phyloP scores from a whole-genome alignment of 2,797 vertebrate species.

The Scomberomorus guttatus region DNA sequence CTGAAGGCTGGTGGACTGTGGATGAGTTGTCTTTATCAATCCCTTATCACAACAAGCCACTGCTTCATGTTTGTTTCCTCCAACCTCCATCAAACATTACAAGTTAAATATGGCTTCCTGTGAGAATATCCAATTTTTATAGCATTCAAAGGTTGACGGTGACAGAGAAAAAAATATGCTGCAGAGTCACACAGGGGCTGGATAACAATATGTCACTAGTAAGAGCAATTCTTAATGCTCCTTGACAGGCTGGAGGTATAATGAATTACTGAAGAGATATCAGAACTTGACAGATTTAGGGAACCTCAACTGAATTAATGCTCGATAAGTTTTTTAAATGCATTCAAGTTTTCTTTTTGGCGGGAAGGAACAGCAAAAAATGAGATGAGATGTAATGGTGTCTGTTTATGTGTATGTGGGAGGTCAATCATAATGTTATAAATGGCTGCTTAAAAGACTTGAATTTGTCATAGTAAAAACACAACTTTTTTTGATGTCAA shows the following conservation, averaged over 20 bases:
- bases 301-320: constrained; percentile 49
- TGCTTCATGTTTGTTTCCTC: constrained; percentile 27
- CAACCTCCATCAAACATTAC: constrained; percentile 14
- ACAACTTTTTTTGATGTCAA: constrained; percentile 20
- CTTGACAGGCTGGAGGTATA: constrained; percentile 52
- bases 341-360: constrained; percentile 24
- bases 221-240: constrained; percentile 38
- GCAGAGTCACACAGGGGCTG: constrained; percentile 26
- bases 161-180: constrained; percentile 30
- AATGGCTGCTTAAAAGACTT: constrained; percentile 31
- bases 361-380: constrained; percentile 9
- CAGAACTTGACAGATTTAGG: constrained; percentile 61
- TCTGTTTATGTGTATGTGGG: neutral
- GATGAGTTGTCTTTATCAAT: constrained; percentile 19
- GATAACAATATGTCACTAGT: constrained; percentile 45
- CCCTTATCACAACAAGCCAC: constrained; percentile 34
- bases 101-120: constrained; percentile 17
- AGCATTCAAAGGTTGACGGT: constrained; percentile 42
- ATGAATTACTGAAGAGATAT: constrained; percentile 58
- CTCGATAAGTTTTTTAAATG: constrained; percentile 1
- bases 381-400: neutral
- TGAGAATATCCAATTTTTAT: constrained; percentile 46
- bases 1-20: neutral
- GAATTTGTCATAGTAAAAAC: constrained; percentile 31
- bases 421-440: constrained; percentile 21